These are phyloP conservation scores for Dolomedes plantarius DNA, from an alignment of 2,888 invertebrate species.

Conservation along the genomic window DNA sequence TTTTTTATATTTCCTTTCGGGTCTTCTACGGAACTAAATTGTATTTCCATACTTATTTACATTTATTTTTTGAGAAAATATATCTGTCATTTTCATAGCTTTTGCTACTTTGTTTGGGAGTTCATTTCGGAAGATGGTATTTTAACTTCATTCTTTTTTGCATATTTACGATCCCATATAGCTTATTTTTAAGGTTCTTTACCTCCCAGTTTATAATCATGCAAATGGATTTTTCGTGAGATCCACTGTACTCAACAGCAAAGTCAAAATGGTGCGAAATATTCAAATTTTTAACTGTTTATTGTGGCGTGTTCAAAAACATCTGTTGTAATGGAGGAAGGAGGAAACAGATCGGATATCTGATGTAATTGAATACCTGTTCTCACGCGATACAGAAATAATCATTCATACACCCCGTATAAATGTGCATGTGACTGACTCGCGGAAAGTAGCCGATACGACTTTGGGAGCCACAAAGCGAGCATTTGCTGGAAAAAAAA, in stretches of 20 bases:
- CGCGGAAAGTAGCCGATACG: too few relatives aligned
- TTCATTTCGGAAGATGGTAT: too few relatives aligned
- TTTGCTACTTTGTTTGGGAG: too few relatives aligned
- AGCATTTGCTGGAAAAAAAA: too few relatives aligned
- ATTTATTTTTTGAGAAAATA: too few relatives aligned
- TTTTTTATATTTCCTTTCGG: constrained; percentile 10
- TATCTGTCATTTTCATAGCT: too few relatives aligned
- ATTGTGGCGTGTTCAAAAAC: neutral
- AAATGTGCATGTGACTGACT: neutral
- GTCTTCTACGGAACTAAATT: constrained; percentile 18
- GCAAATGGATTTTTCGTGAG: constrained; percentile 9
- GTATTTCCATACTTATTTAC: too few relatives aligned
- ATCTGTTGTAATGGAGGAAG: neutral
- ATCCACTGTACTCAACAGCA: neutral
- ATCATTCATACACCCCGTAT: neutral
- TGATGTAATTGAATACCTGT: constrained; percentile 25
- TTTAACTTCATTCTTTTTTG: too few relatives aligned
- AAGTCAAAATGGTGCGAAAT: neutral
- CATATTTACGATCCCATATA: too few relatives aligned
- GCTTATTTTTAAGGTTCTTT: constrained; percentile 14
- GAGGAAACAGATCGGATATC: neutral
- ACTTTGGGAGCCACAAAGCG: too few relatives aligned
- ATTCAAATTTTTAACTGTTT: neutral
- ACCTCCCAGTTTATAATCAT: neutral
- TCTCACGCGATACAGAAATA: constrained; percentile 31